Evolutionary conservation across 1,140 invertebrate species (phyloP).

Genomic region (Rhysida immarginata): DNA sequence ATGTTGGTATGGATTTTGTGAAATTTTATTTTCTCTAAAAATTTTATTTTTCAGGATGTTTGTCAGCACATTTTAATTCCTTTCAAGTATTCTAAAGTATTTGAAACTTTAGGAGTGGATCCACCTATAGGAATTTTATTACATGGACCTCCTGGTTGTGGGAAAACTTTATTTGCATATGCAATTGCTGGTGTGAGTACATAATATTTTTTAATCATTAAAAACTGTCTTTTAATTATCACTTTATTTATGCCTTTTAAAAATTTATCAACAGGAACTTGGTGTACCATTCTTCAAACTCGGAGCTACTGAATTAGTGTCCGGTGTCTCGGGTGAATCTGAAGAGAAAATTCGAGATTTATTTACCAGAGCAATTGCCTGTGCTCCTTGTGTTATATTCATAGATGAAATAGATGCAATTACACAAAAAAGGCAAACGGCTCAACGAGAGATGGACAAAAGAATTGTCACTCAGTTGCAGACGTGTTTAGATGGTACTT

Average conservation of each 20-base stretch:
- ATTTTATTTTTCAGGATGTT: too few species aligned
- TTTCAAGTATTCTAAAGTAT: constrained; percentile 64
- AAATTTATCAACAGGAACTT: constrained; percentile 32
- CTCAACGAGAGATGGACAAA: constrained; percentile 86
- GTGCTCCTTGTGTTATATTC: constrained; percentile 73
- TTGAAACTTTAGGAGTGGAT: constrained; percentile 56
- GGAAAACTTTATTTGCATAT: constrained; percentile 78
- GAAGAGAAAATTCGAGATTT: constrained; percentile 80
- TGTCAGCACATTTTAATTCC: too few species aligned
- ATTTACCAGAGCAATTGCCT: constrained; percentile 62
- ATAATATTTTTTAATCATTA: neutral
- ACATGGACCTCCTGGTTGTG: constrained; percentile 84
- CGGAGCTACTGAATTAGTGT: constrained; percentile 76
- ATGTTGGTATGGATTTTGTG: too few species aligned
- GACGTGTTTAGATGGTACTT: constrained; percentile 62
- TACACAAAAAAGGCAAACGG: constrained; percentile 63
- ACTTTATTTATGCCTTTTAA: neutral
- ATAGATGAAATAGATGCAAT: constrained; percentile 90
- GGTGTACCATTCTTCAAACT: constrained; percentile 64
- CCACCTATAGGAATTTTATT: constrained; percentile 69
- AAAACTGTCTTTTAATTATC: neutral
- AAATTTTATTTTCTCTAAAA: too few species aligned
- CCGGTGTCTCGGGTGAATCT: constrained; percentile 89
- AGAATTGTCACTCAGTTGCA: constrained; percentile 85
- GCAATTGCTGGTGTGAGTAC: constrained; percentile 74